Evolutionary conservation across 2,113 vertebrate genomes (phyloP).

Genomic region (Macquaria ambigua): DNA sequence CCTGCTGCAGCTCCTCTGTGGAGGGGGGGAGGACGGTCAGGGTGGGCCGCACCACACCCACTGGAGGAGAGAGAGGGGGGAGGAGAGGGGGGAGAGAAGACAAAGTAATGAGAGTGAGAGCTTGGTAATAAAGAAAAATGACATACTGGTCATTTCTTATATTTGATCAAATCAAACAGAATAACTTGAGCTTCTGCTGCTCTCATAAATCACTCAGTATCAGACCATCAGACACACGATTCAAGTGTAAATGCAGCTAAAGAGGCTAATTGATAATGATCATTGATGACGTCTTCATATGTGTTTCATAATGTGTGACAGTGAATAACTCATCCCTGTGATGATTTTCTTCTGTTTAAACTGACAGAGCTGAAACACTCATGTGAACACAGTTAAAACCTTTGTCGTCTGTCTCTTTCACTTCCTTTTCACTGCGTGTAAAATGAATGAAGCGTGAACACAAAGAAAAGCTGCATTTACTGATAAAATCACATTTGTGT

Average conservation of each 20-base stretch:
- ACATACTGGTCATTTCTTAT: neutral
- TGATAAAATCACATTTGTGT: neutral
- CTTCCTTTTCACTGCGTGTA: constrained; percentile 50
- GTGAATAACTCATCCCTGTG: neutral
- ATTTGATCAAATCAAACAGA: neutral
- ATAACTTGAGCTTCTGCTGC: neutral
- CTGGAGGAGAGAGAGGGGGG: constrained; percentile 34
- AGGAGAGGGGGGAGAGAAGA: neutral
- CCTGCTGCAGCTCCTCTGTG: constrained; percentile 54
- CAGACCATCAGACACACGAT: neutral
- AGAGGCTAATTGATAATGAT: neutral
- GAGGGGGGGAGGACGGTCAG: constrained; percentile 74
- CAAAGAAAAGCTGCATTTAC: constrained; percentile 8
- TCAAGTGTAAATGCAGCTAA: neutral
- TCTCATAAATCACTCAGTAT: constrained; percentile 6
- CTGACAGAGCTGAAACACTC: constrained; percentile 11
- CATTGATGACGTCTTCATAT: neutral
- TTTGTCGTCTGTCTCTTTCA: constrained; percentile 5
- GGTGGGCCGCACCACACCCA: constrained; percentile 55
- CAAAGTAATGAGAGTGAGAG: neutral
- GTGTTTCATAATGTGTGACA: neutral
- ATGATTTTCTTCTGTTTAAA: constrained; percentile 22
- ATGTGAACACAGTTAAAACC: neutral
- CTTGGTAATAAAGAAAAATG: neutral
- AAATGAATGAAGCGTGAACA: constrained; percentile 25